Conservation (phyloP, 2,797 vertebrate genomes). For the Prionace glauca region DNA sequence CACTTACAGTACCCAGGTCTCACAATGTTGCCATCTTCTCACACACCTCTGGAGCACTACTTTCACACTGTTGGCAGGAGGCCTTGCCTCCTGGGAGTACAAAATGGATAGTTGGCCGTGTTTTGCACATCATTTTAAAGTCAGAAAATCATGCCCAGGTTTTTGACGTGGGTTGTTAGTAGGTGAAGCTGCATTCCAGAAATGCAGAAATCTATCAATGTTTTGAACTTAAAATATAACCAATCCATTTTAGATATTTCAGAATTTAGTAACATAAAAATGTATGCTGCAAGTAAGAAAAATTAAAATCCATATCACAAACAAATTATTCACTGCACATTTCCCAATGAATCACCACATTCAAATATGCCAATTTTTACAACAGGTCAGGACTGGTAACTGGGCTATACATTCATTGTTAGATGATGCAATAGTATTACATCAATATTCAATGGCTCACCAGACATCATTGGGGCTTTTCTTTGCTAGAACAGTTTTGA, state of each 20-base stretch:
- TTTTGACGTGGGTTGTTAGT: neutral
- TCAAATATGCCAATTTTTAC: neutral
- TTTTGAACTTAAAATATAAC: neutral
- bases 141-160: neutral
- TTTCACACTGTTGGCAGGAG: neutral
- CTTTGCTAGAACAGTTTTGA: neutral
- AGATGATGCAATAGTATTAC: neutral
- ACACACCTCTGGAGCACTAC: neutral
- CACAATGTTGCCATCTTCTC: neutral
- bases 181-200: neutral
- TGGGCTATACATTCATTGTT: neutral
- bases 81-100: neutral
- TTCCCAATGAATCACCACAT: neutral
- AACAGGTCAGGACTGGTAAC: neutral
- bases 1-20: too few relatives aligned
- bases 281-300: neutral
- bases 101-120: neutral
- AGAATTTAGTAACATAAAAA: neutral
- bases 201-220: neutral
- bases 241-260: neutral
- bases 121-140: neutral
- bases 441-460: neutral
- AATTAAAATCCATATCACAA: neutral
- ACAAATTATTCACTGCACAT: neutral
- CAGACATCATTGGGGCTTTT: neutral